Conservation (phyloP, 1,140 invertebrate genomes). For the Caerostris extrusa region DNA sequence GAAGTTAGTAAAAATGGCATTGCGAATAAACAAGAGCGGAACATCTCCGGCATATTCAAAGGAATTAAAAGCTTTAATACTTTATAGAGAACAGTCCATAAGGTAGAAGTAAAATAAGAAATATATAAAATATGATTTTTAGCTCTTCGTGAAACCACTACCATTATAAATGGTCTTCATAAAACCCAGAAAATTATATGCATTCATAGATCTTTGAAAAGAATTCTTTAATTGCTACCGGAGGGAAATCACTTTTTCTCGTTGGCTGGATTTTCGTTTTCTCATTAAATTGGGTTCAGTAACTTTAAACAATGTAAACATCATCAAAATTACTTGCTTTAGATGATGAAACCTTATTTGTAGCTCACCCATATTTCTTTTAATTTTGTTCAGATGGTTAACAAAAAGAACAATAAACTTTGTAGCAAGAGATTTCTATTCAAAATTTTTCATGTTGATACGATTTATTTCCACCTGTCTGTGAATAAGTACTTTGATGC, state of each 20-base stretch:
- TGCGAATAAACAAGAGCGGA: background rate
- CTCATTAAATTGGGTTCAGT: constrained; percentile 11
- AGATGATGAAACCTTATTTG: background rate
- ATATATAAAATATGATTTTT: constrained; percentile 24
- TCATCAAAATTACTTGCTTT: background rate
- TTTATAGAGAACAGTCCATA: constrained; percentile 6
- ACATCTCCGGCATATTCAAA: background rate
- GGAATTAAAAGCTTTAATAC: background rate
- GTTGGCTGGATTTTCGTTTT: constrained; percentile 39
- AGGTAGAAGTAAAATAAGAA: constrained; percentile 23
- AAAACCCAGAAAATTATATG: constrained; percentile 12
- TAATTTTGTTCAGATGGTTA: background rate
- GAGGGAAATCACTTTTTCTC: background rate
- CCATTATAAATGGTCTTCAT: constrained; percentile 46
- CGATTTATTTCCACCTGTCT: background rate
- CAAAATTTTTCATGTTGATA: background rate
- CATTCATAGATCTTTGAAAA: constrained; percentile 35
- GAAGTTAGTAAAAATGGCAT: background rate
- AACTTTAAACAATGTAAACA: constrained; percentile 44
- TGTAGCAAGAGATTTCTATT: background rate
- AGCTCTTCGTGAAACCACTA: constrained; percentile 8
- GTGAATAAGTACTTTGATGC: too few species aligned
- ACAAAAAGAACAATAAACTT: constrained; percentile 15
- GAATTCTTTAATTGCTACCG: constrained; percentile 35
- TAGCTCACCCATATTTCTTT: background rate